These are phyloP conservation scores for Yponomeuta cagnagella DNA, from an alignment of 2,888 invertebrate genomes.

Conservation along the genomic window DNA sequence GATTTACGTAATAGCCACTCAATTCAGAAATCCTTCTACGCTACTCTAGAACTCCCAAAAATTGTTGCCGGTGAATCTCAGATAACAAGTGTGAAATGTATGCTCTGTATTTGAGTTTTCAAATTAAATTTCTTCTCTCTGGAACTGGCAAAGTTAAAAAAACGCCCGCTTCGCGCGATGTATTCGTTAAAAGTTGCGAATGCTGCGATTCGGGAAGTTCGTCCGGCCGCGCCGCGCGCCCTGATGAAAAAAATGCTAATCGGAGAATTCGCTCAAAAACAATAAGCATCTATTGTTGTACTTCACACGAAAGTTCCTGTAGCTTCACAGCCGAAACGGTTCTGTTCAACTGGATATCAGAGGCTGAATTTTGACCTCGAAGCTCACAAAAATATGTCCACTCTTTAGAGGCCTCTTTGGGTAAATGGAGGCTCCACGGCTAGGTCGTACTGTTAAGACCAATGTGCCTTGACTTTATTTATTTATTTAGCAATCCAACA, in stretches of 20 bases:
- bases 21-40: background rate
- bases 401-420: too few relatives aligned
- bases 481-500: too few relatives aligned
- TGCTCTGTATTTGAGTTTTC: slow-evolving; percentile 1
- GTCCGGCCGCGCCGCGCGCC: background rate
- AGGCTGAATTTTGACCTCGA: too few relatives aligned
- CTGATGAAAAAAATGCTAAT: slow-evolving; percentile 1
- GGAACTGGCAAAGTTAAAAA: background rate
- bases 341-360: too few relatives aligned
- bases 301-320: too few relatives aligned
- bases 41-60: background rate
- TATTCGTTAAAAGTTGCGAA: background rate
- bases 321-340: too few relatives aligned
- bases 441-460: too few relatives aligned
- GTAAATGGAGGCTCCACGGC: too few relatives aligned
- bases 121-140: background rate
- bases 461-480: too few relatives aligned
- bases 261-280: background rate
- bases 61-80: background rate
- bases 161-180: background rate
- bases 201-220: background rate
- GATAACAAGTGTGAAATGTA: background rate
- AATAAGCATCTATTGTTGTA: background rate
- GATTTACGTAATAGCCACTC: too few relatives aligned
- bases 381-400: too few relatives aligned